Evolutionary conservation across 2,888 invertebrate genomes (phyloP).

Genomic region (Drosophila tripunctata): DNA sequence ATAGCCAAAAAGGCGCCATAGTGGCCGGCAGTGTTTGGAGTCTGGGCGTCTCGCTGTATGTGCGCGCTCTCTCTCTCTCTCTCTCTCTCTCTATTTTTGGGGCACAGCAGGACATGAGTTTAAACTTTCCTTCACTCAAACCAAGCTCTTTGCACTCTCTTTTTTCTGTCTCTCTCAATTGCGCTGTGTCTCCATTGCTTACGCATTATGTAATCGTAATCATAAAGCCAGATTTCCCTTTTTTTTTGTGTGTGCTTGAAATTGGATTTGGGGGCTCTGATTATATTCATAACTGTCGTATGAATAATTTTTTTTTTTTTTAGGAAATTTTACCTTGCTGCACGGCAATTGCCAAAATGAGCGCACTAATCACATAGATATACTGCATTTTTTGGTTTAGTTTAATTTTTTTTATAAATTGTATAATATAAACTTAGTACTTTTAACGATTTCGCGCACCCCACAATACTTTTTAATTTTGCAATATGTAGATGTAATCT

Average conservation of each 20-base stretch:
- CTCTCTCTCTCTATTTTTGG: not conserved
- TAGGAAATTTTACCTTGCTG: conserved; percentile 83
- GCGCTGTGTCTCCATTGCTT: conserved; percentile 2
- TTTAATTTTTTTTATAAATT: conserved; percentile 11
- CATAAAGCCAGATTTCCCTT: conserved; percentile 40
- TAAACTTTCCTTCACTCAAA: conserved; percentile 42
- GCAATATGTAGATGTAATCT: too few species aligned
- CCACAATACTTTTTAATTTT: not conserved
- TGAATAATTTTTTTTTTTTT: conserved; percentile 15
- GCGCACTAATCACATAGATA: conserved; percentile 81
- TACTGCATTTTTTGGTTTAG: conserved; percentile 79
- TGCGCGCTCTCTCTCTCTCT: conserved; percentile 7
- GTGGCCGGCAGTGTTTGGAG: conserved; percentile 62
- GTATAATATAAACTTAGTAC: conserved; percentile 24
- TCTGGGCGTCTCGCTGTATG: conserved; percentile 17
- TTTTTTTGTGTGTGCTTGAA: conserved; percentile 16
- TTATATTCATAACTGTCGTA: conserved; percentile 1
- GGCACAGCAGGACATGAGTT: conserved; percentile 8
- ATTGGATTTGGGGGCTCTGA: conserved; percentile 9
- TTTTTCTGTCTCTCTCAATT: not conserved
- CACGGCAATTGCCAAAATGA: conserved; percentile 83
- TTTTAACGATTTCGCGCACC: not conserved
- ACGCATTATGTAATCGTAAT: conserved; percentile 85
- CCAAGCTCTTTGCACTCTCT: conserved; percentile 1
- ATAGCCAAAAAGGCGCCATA: conserved; percentile 72